These are phyloP conservation scores for Mystacides longicornis DNA, from an alignment of 2,888 invertebrate genomes.

Conservation along the genomic window DNA sequence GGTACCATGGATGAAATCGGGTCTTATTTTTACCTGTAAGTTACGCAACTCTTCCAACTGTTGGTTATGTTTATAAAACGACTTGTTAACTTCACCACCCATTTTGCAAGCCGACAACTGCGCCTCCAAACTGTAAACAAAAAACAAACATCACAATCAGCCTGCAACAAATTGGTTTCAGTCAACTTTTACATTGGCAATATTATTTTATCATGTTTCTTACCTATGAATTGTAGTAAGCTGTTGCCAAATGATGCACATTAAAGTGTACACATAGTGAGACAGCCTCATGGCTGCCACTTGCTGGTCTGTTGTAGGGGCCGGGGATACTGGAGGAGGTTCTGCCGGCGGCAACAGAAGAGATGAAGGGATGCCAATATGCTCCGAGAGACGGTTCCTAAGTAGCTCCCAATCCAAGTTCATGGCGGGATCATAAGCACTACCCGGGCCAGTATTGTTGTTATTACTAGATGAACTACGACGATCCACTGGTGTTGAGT, in stretches of 20 bases:
- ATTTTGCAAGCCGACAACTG: slow-evolving; percentile 66
- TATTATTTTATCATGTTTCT: not conserved
- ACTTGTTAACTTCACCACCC: slow-evolving; percentile 37
- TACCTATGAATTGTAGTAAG: slow-evolving; percentile 79
- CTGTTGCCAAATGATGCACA: slow-evolving; percentile 82
- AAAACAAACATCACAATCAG: not conserved
- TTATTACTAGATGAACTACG: not conserved
- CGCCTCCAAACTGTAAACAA: slow-evolving; percentile 57
- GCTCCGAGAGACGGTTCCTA: slow-evolving; percentile 15
- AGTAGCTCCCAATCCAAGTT: slow-evolving; percentile 21
- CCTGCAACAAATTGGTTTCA: not conserved
- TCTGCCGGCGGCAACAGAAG: slow-evolving; percentile 16
- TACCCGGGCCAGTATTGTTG: not conserved
- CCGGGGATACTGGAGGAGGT: slow-evolving; percentile 48
- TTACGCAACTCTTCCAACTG: slow-evolving; percentile 88
- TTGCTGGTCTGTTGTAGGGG: slow-evolving; percentile 52
- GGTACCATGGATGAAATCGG: too few species aligned
- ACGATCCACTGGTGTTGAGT: not conserved
- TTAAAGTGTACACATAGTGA: slow-evolving; percentile 78
- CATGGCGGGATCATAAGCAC: not conserved
- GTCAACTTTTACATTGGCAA: not conserved
- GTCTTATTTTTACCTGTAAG: slow-evolving; percentile 61
- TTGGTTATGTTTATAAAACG: slow-evolving; percentile 72
- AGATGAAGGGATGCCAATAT: slow-evolving; percentile 13
- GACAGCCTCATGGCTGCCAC: slow-evolving; percentile 75